Percentiles rank a stretch among this genome's conserved stretches.
Evolutionary conservation across 2,113 vertebrate species (phyloP).

Genomic region (Uria aalge): DNA sequence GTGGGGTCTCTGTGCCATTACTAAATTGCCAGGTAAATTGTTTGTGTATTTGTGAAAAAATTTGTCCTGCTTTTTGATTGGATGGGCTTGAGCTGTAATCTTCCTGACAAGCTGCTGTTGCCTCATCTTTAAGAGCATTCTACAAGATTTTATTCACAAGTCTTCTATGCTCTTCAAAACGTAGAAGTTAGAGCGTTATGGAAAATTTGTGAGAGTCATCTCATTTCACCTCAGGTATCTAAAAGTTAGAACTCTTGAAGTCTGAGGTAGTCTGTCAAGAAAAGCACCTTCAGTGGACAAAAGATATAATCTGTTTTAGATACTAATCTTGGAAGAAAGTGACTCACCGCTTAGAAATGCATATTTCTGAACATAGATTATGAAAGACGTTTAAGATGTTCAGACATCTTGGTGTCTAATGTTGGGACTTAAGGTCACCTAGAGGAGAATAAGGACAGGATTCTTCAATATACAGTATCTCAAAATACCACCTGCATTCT

Average conservation of each 20-base stretch:
- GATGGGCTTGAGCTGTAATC: neutral
- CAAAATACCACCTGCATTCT: fast-evolving
- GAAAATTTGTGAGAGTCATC: neutral
- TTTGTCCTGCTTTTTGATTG: neutral
- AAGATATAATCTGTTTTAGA: neutral
- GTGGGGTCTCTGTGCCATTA: neutral
- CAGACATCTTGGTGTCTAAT: neutral
- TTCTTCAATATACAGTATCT: neutral
- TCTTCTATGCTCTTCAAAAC: neutral
- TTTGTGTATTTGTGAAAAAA: neutral
- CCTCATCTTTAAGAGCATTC: neutral
- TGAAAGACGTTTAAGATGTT: neutral
- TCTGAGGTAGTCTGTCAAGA: neutral
- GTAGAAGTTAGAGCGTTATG: neutral
- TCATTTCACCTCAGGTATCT: neutral
- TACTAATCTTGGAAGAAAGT: neutral
- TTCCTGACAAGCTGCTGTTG: neutral
- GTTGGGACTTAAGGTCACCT: neutral
- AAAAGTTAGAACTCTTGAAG: neutral
- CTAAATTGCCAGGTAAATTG: neutral
- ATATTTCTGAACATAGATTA: neutral
- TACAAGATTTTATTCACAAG: neutral
- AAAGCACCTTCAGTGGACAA: neutral
- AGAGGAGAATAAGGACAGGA: neutral
- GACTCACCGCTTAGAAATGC: neutral